A percentile compares a stretch with the other conserved stretches of the same genome.
Evolutionary conservation across 2,113 vertebrate species (phyloP).

Genomic region (Podarcis muralis): DNA sequence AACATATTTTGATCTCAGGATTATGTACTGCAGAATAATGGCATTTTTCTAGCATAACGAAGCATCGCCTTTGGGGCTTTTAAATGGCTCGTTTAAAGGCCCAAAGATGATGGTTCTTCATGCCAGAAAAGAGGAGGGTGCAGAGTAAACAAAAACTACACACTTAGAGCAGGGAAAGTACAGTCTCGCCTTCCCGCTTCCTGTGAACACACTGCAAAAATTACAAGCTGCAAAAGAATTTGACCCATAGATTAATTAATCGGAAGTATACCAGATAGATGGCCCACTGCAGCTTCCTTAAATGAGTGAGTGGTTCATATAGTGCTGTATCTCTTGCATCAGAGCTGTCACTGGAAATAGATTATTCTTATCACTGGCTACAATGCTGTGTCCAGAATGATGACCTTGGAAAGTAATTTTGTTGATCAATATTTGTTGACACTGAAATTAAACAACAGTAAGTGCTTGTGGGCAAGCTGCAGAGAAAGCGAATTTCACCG

Average conservation of each 20-base stretch:
- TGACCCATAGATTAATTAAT: background rate
- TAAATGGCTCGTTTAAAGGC: no score
- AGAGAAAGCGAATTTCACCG: slow-evolving; percentile 20
- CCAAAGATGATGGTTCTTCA: no score
- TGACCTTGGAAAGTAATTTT: slow-evolving; percentile 73
- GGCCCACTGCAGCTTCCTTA: rapidly evolving
- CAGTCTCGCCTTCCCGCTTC: no score
- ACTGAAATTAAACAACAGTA: slow-evolving; percentile 37
- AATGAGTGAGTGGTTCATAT: background rate
- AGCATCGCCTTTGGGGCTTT: background rate
- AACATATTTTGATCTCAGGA: background rate
- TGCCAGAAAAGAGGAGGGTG: background rate
- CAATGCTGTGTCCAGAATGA: background rate
- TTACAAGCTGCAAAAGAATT: no score
- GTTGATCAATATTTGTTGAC: slow-evolving; percentile 65
- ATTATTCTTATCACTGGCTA: slow-evolving; percentile 42
- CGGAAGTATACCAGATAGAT: rapidly evolving
- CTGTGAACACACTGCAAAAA: background rate
- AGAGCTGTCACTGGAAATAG: rapidly evolving
- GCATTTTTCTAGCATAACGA: background rate
- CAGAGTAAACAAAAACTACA: background rate
- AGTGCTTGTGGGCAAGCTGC: background rate
- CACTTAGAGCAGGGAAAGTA: no score
- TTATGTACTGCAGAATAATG: background rate
- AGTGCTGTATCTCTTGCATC: rapidly evolving